Base-by-base conservation (phyloP, 2,888 invertebrate species). In the Lissocephala sabroskyi region DNA sequence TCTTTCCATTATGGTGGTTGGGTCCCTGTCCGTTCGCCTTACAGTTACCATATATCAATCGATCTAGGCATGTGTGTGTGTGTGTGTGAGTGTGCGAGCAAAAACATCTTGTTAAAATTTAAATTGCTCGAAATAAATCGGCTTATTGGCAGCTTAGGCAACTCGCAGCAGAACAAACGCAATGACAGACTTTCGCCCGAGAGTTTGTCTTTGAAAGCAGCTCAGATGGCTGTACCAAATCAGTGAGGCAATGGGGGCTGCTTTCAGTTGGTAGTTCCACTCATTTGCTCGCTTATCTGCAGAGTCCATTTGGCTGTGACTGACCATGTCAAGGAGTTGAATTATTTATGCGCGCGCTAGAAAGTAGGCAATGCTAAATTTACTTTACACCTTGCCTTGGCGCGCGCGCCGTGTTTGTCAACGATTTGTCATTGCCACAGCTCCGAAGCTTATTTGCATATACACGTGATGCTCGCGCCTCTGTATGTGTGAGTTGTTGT, bases 351-450 rank as follows among this genome's bases (percentile, higher is more conserved):
- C n/a, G 14, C 35, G 37, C 37, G 5, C 37, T 9, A 3, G 19
- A 18, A 37, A 37, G 23, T 37, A n/a, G 37, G 18, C 37, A 10
- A 18, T 5, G 19, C 19, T 19, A 18, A 13, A 37, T 19, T 18
- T n/a, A 37, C 37, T 37, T 37, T 3, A 37, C 19, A 37, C 19
- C 37, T 19, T 19, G 18, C 18, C 37, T 11, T 23, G n/a, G 14
- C 26, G 39, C 10, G 6, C n/a, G 7, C 26, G 11, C 23, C 11
- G 9, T 40, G 39, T 40, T 40, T 63, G 56, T 63, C 59, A 65
- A 51, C 65, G 62, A 68, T 68, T 68, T 71, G 60, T 67, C 68
- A 67, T 54, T 50, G 30, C 37, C 28, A 37, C 23, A 18, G 37
- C 37, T 37, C 16, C 17, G 14, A 30, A 30, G 16, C 28, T 39